A percentile compares a stretch with the other conserved stretches of the same genome.
These are phyloP conservation scores for Saguinus imperator DNA, from an alignment of 2,113 vertebrate species.

Conservation along the genomic window DNA sequence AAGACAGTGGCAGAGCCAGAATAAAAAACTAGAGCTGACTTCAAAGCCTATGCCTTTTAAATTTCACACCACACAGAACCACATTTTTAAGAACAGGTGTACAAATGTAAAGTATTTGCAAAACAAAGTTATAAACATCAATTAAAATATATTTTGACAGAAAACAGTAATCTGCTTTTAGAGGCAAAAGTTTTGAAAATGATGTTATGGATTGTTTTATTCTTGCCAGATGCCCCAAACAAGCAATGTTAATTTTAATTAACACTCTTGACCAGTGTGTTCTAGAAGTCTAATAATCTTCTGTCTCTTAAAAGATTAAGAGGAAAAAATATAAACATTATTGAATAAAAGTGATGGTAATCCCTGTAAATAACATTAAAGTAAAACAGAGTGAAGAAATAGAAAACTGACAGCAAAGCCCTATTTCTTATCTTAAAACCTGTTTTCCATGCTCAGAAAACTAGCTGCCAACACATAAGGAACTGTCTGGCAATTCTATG, in stretches of 20 bases:
- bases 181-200: not conserved
- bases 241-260: not conserved
- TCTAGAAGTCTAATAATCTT: slow-evolving; percentile 25
- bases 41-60: not conserved
- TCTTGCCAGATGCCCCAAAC: not conserved
- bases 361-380: not conserved
- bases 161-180: not conserved
- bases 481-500: slow-evolving; percentile 55
- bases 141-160: slow-evolving; percentile 29
- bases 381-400: not conserved
- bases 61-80: not conserved
- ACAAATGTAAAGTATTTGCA: not conserved
- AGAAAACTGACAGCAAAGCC: slow-evolving; percentile 43
- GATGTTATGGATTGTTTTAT: not conserved
- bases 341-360: not conserved
- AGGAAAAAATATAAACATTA: not conserved
- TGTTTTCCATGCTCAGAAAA: slow-evolving; percentile 48
- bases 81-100: not conserved
- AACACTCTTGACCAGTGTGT: not conserved
- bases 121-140: slow-evolving; percentile 14
- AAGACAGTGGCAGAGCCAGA: not conserved
- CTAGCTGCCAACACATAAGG: slow-evolving; percentile 61
- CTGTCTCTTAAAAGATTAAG: not conserved
- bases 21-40: not conserved
- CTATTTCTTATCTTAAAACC: slow-evolving; percentile 44